A percentile compares a stretch with the other conserved stretches of the same genome.
phyloP scores from a whole-genome alignment of 1,140 invertebrate genomes.

The Aphidius ervi region DNA sequence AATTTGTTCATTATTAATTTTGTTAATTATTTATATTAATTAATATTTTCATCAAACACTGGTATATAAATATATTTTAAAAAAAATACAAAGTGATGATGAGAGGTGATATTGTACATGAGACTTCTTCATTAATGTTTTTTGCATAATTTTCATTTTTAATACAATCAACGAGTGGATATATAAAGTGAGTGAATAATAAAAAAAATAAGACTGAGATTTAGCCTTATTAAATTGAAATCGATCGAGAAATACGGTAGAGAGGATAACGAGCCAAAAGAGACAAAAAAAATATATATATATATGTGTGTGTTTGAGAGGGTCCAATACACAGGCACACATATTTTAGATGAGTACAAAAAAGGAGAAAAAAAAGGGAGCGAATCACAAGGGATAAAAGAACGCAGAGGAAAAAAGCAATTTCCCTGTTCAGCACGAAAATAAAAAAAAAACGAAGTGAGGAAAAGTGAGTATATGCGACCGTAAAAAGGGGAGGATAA shows the following conservation, averaged over 20 bases:
- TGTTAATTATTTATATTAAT: no score
- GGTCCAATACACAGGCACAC: not conserved
- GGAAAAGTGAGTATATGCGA: not conserved
- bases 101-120: no score
- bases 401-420: slow-evolving; percentile 26
- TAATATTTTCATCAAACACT: no score
- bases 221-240: slow-evolving; percentile 24
- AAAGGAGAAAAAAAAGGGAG: slow-evolving; percentile 7
- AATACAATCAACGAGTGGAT: slow-evolving; percentile 1
- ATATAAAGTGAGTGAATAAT: not conserved
- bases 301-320: not conserved
- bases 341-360: slow-evolving; percentile 2
- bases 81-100: no score
- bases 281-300: not conserved
- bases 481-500: not conserved
- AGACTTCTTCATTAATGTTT: not conserved
- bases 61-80: no score
- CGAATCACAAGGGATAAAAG: slow-evolving; percentile 1
- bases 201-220: not conserved
- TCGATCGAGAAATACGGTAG: slow-evolving; percentile 21
- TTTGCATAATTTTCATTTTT: slow-evolving; percentile 13
- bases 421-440: slow-evolving; percentile 22
- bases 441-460: slow-evolving; percentile 11
- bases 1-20: no score
- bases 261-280: slow-evolving; percentile 17